Evolutionary conservation across 2,797 vertebrate species (phyloP), one percentile per base, ranked within the genome.

Genomic region (Onychomys leucogaster): DNA sequence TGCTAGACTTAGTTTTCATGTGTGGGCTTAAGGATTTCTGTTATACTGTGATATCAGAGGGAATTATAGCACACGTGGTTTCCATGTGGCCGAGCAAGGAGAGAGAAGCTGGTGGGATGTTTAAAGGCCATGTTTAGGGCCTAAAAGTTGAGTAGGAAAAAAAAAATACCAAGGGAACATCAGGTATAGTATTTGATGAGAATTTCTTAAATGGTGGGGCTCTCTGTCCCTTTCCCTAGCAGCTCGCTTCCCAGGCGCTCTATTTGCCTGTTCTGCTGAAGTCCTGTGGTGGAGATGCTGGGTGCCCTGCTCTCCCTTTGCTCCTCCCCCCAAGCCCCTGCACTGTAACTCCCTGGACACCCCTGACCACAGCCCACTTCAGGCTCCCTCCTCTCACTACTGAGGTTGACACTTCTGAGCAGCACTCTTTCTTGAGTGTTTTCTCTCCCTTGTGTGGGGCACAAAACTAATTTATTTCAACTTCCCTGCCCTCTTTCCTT

Each of bases 1-100:
- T 78, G 57, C 32, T 73, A 9, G 57, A 69, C n/a, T 89, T 94
- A 59, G 71, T 17, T 95, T 81, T 27, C 17, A 55, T 7, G 0
- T 89, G 80, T 59, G 57, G 75, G 23, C 65, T 78, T 65, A 75
- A 90, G 90, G 55, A 84, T 92, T 95, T 80, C 80, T 59, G 27
- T 34, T 89, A 32, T 59, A 92, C 91, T 61, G 67, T 84, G 49
- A 52, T 52, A 12, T 76, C 63, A 85, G 84, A 84, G 21, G 27
- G 63, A 94, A 77, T 63, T 78, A 49, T 75, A 65, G 61, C 37
- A 93, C 27, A 11, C 43, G 23, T 78, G 13, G 52, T 94, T 89
- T 81, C 57, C 57, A 23, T 65, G n/a, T 82, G 43, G 23, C 69
- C 57, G 14, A 41, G 9, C 65, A 93, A 91, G 76, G 65, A 90